phyloP scores from a whole-genome alignment of 2,888 invertebrate genomes.

The Loripinus fragilis region DNA sequence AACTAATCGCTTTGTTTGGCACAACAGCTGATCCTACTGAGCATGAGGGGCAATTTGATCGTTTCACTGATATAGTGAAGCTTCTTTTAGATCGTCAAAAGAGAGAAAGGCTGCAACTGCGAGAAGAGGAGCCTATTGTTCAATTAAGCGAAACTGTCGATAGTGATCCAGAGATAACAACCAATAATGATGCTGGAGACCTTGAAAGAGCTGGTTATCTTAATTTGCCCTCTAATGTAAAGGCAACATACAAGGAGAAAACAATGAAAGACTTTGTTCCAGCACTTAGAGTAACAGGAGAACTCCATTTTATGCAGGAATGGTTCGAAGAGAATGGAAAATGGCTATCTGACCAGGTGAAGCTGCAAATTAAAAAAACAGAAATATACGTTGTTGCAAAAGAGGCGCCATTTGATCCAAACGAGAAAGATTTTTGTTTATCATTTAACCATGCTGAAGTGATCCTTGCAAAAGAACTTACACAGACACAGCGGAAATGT shows the following conservation, averaged over 20 bases:
- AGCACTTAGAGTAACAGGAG: conserved; percentile 47
- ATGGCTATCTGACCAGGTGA: conserved; percentile 47
- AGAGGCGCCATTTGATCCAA: conserved; percentile 46
- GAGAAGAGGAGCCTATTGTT: background rate
- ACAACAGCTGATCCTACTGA: conserved; percentile 22
- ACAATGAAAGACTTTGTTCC: conserved; percentile 62
- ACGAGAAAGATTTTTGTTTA: conserved; percentile 59
- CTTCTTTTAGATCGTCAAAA: conserved; percentile 22
- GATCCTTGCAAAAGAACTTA: conserved; percentile 43
- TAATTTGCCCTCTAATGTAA: background rate
- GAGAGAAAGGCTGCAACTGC: background rate
- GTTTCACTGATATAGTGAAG: conserved; percentile 33
- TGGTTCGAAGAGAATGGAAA: conserved; percentile 40
- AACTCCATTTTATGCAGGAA: conserved; percentile 36
- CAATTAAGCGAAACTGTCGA: background rate
- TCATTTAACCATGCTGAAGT: conserved; percentile 59
- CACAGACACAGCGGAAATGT: conserved; percentile 45
- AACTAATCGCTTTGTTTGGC: conserved; percentile 17
- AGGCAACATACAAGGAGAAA: conserved; percentile 34
- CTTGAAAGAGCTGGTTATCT: background rate
- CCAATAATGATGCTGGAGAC: background rate
- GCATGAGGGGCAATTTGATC: conserved; percentile 21
- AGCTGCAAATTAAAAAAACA: conserved; percentile 48
- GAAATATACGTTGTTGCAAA: conserved; percentile 58
- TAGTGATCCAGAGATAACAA: background rate